phyloP scores from a whole-genome alignment of 2,888 invertebrate species.

The Dorcus hopei region DNA sequence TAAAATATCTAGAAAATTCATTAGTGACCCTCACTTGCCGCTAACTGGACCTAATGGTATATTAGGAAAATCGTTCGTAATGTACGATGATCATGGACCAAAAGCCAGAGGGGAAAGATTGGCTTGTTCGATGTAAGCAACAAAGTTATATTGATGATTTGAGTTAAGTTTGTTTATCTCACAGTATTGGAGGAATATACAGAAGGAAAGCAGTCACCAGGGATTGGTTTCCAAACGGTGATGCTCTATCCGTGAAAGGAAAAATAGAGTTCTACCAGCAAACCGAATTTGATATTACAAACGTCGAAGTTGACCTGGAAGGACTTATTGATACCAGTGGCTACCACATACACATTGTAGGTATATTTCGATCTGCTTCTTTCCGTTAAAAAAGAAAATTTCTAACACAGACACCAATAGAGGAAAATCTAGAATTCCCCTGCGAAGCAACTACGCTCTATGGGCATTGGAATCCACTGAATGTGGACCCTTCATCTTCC shows the following conservation, averaged over 20 bases:
- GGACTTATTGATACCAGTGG: constrained; percentile 66
- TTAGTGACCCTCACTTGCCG: constrained; percentile 75
- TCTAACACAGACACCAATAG: constrained; percentile 69
- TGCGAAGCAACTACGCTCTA: constrained; percentile 80
- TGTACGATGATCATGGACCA: constrained; percentile 86
- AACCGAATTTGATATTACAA: constrained; percentile 79
- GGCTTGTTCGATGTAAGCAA: constrained; percentile 77
- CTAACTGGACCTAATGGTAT: constrained; percentile 72
- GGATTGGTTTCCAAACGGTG: constrained; percentile 86
- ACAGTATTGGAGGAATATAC: constrained; percentile 69
- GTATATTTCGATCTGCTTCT: constrained; percentile 23
- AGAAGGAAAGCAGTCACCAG: constrained; percentile 80
- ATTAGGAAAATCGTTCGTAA: constrained; percentile 78
- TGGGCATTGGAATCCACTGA: constrained; percentile 83
- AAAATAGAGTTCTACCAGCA: constrained; percentile 81
- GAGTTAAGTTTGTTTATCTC: constrained; percentile 24
- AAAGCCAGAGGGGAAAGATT: constrained; percentile 83
- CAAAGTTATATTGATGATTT: background rate
- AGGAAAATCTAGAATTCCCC: constrained; percentile 80
- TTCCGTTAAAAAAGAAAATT: constrained; percentile 9
- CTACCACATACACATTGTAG: constrained; percentile 81
- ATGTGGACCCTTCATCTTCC: constrained; percentile 61
- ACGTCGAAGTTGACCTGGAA: constrained; percentile 72
- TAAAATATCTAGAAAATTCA: constrained; percentile 67
- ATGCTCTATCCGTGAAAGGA: constrained; percentile 62